These are phyloP conservation scores for Drosophila dives DNA, from an alignment of 2,888 invertebrate species.

Conservation along the genomic window DNA sequence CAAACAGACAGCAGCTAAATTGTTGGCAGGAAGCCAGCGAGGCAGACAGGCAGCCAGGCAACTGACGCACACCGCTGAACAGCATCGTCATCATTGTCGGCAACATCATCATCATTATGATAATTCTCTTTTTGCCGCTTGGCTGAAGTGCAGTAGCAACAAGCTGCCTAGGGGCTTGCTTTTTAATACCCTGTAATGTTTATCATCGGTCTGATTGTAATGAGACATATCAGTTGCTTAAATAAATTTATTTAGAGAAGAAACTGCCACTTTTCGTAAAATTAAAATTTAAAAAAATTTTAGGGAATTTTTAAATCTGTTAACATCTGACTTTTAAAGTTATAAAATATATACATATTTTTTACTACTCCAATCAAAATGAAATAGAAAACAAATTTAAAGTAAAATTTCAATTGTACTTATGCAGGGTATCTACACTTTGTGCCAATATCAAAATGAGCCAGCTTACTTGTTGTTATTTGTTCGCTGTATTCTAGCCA, in stretches of 20 bases:
- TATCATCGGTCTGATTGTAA: neutral
- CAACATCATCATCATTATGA: constrained; percentile 12
- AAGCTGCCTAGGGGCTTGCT: neutral
- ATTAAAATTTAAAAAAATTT: too few species aligned
- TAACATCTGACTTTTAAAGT: neutral
- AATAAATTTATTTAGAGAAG: neutral
- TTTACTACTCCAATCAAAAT: neutral
- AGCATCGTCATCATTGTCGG: constrained; percentile 20
- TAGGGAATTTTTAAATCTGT: neutral
- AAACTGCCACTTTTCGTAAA: neutral
- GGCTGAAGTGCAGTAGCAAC: constrained; percentile 52
- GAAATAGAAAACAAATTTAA: too few species aligned
- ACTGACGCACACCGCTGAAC: constrained; percentile 50
- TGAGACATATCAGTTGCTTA: neutral
- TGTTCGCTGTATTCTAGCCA: neutral
- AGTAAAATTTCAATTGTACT: neutral
- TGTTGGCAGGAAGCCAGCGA: constrained; percentile 75
- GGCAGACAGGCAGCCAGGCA: constrained; percentile 32
- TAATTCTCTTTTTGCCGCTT: constrained; percentile 58
- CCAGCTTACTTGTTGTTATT: constrained; percentile 7
- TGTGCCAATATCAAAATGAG: neutral
- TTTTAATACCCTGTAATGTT: constrained; percentile 2
- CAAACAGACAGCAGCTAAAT: constrained; percentile 65
- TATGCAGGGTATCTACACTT: neutral
- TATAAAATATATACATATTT: neutral